Percentiles rank a stretch among this genome's conserved stretches.
These are phyloP conservation scores for Lissocephala sabroskyi DNA, from an alignment of 2,888 invertebrate genomes.

Conservation along the genomic window DNA sequence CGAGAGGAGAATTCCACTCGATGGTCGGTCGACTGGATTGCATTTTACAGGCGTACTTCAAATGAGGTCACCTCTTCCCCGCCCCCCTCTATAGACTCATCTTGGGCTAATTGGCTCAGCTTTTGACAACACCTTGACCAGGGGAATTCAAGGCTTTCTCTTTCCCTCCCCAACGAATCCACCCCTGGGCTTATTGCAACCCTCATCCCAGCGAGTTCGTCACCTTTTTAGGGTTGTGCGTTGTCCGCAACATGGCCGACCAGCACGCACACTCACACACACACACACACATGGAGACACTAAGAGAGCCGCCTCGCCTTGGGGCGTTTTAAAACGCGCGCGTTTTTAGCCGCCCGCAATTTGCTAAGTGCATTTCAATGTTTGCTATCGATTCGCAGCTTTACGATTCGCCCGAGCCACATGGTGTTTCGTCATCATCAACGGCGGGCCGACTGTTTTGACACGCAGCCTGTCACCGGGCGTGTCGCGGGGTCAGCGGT, in stretches of 20 bases:
- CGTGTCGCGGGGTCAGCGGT: too few species aligned
- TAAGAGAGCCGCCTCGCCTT: not conserved
- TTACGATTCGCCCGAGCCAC: too few species aligned
- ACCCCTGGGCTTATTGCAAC: conserved; percentile 16
- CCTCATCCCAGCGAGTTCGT: conserved; percentile 17
- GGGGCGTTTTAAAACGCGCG: conserved; percentile 53
- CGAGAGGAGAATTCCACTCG: too few species aligned
- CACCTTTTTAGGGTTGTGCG: conserved; percentile 35
- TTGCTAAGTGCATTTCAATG: conserved; percentile 57
- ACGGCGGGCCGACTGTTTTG: too few species aligned
- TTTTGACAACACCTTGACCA: too few species aligned
- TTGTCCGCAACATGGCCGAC: conserved; percentile 52
- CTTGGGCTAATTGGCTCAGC: too few species aligned
- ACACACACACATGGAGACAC: conserved; percentile 1
- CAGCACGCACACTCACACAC: conserved; percentile 19
- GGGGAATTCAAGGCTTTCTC: not conserved
- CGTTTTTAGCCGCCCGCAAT: conserved; percentile 28
- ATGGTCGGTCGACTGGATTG: too few species aligned
- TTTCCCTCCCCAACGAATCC: conserved; percentile 3
- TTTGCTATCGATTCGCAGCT: conserved; percentile 14
- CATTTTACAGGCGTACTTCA: too few species aligned
- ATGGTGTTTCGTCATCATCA: too few species aligned
- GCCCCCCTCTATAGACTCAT: too few species aligned
- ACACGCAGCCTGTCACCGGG: conserved; percentile 63
- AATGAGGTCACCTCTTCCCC: too few species aligned